Evolutionary conservation across 2,888 invertebrate genomes (phyloP).

Genomic region (Himalopsyche anomala): DNA sequence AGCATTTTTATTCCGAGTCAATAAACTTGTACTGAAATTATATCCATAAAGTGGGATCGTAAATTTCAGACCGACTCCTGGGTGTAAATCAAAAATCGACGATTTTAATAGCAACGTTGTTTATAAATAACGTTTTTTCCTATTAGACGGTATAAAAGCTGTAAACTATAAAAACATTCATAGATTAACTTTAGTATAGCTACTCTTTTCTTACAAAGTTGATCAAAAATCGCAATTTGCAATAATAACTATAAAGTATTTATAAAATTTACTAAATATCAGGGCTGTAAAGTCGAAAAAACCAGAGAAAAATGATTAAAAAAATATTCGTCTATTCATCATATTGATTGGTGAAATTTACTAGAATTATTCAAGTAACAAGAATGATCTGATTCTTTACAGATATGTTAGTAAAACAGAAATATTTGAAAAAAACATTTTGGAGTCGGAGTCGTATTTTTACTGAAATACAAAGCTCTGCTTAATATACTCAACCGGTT

Average conservation of each 20-base stretch:
- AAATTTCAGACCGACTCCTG: not conserved
- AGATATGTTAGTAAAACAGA: too few relatives aligned
- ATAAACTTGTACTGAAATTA: conserved; percentile 8
- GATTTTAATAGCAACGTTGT: not conserved
- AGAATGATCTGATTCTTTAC: too few relatives aligned
- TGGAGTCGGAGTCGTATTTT: too few relatives aligned
- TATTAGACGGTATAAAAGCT: not conserved
- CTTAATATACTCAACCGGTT: too few relatives aligned
- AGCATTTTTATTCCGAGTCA: conserved; percentile 12
- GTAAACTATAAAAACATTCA: not conserved
- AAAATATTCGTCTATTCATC: too few relatives aligned
- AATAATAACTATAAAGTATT: not conserved
- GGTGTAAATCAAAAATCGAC: conserved; percentile 8
- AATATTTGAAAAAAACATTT: too few relatives aligned
- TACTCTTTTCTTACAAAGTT: not conserved
- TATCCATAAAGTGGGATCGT: not conserved
- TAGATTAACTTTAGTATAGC: not conserved
- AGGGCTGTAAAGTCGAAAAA: not conserved
- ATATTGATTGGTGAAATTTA: too few relatives aligned
- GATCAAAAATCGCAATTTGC: not conserved
- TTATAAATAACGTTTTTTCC: not conserved
- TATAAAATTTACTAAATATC: not conserved
- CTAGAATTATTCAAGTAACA: too few relatives aligned
- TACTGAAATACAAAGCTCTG: too few relatives aligned
- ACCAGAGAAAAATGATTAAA: too few relatives aligned